Base-by-base conservation (phyloP, 2,797 vertebrate genomes). In the Rhynchonycteris naso region DNA sequence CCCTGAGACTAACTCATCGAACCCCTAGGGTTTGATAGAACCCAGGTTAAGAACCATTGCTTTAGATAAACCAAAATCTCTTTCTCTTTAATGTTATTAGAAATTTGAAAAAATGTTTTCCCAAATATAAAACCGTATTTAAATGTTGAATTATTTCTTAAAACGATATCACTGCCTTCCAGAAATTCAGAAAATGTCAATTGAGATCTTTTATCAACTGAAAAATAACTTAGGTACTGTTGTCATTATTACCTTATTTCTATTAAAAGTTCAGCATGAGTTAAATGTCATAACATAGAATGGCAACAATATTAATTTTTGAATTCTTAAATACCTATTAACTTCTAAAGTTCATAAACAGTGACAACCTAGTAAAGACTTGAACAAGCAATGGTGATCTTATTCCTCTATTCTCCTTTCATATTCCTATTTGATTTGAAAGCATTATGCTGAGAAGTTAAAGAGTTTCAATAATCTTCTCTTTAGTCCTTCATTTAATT, bases 91-190 rank as follows among this genome's bases (percentile, higher is more conserved):
- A 47, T 54, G 19, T 96, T 92, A 80, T 50, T 76, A 92, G 28
- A 80, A 93, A 95, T 72, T 90, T 71, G 16, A 90, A 78, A 80
- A 79, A 38, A 88, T 26, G 33, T n/a, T 94, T 90, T 92, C n/a
- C 30, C 22, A 93, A 81, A 50, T 28, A 87, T 65, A 86, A 81
- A 88, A 47, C 18, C 24, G 52, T 43, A 90, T 59, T 86, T 92
- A 86, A 87, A 30, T 22, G 8, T 22, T 66, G 6, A 90, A 33
- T 85, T 92, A 65, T 7, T 30, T 3, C 30, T 35, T 65, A 35
- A 89, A 72, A 59, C 69, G 28, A 90, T 7, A 59, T 14, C 24
- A 7, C 52, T 19, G 18, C 50, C n/a, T 35, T 14, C 19, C 35
- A 59, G 43, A 91, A 94, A 91, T 79, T 82, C 63, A 89, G 15